These are phyloP conservation scores for Climacteris rufus DNA, from an alignment of 2,113 vertebrate genomes.

Conservation along the genomic window DNA sequence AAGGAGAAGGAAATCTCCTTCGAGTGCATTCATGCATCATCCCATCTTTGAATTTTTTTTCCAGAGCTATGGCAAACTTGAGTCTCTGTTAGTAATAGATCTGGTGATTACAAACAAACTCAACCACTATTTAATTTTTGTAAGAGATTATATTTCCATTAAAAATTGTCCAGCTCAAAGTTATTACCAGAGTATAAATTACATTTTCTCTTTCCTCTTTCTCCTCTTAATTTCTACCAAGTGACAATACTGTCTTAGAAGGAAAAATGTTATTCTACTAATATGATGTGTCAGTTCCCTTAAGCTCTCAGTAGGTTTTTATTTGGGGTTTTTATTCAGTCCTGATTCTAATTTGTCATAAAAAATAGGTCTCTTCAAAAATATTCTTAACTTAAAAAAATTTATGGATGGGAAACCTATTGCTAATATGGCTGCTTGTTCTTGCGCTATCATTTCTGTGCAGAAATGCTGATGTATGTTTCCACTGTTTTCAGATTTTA, in stretches of 20 bases:
- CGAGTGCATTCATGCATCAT: neutral
- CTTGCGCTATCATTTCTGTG: neutral
- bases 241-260: neutral
- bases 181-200: neutral
- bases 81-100: neutral
- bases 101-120: neutral
- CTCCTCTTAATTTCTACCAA: neutral
- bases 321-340: neutral
- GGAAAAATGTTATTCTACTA: neutral
- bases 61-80: neutral
- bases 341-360: neutral
- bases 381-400: neutral
- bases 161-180: neutral
- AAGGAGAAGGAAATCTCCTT: neutral
- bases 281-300: neutral
- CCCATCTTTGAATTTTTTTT: neutral
- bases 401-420: neutral
- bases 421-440: constrained; percentile 12
- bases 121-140: neutral
- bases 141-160: neutral
- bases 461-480: constrained; percentile 20
- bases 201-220: neutral
- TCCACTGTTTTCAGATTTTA: constrained; percentile 39
- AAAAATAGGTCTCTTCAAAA: neutral
- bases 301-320: neutral